These are phyloP conservation scores for Stegana nigrithorax DNA, from an alignment of 2,888 invertebrate genomes.

Conservation along the genomic window DNA sequence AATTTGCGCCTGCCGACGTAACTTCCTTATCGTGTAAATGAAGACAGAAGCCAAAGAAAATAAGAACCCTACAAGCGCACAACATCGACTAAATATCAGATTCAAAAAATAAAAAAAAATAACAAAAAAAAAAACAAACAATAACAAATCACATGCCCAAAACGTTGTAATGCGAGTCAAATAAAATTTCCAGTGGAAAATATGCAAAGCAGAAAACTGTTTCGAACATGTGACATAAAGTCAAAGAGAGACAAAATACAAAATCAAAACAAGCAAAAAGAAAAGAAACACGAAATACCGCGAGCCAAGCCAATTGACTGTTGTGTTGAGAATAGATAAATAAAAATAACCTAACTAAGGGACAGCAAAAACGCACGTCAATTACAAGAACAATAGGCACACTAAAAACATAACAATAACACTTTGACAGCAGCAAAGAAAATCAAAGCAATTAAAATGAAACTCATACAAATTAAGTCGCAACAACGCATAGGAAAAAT, in stretches of 20 bases:
- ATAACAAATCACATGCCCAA: not conserved
- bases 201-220: slow-evolving; percentile 3
- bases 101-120: not conserved
- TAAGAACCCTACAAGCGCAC: not conserved
- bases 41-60: no score
- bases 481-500: no score
- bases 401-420: no score
- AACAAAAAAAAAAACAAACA: not conserved
- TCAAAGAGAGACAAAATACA: not conserved
- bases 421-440: not conserved
- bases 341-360: not conserved
- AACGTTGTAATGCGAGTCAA: slow-evolving; percentile 5
- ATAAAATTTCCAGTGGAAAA: not conserved
- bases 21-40: no score
- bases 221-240: slow-evolving; percentile 4
- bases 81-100: not conserved
- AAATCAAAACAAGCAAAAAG: not conserved
- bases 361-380: not conserved
- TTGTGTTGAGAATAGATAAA: no score
- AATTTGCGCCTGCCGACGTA: no score
- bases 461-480: slow-evolving; percentile 12
- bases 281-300: not conserved
- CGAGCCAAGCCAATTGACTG: not conserved
- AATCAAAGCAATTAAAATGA: slow-evolving; percentile 7
- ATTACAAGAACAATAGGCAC: no score